phyloP scores from a whole-genome alignment of 2,113 vertebrate species.

The Apus apus region DNA sequence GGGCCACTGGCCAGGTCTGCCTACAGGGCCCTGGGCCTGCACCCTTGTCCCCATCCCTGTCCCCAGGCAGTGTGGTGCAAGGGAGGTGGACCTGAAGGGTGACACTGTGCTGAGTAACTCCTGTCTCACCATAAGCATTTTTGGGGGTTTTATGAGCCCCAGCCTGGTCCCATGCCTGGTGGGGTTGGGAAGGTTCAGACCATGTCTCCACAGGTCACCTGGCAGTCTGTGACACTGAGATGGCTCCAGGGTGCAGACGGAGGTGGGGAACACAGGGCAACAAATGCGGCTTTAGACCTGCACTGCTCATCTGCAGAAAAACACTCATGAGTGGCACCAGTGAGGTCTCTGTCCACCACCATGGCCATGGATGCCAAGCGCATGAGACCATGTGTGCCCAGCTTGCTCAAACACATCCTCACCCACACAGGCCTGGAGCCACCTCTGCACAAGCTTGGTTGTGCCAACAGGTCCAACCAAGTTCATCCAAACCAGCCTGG shows the following conservation, averaged over 20 bases:
- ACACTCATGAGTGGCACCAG: fast-evolving
- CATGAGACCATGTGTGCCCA: fast-evolving
- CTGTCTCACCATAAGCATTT: not conserved
- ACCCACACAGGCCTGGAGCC: fast-evolving
- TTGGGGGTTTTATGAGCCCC: not conserved
- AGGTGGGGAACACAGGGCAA: not conserved
- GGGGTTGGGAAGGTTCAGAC: not conserved
- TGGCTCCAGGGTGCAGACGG: not conserved
- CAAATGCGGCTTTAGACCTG: not conserved
- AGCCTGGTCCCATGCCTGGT: not conserved
- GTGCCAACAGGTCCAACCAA: not conserved
- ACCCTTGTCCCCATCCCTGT: fast-evolving
- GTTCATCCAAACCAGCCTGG: not conserved
- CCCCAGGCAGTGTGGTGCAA: not conserved
- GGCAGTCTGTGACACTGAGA: not conserved
- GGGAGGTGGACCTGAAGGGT: not conserved
- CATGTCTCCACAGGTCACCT: not conserved
- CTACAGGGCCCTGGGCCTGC: not conserved
- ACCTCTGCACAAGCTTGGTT: not conserved
- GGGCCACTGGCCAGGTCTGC: not conserved
- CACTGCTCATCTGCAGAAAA: not conserved
- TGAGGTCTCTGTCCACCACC: not conserved
- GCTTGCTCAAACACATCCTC: not conserved
- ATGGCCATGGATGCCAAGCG: fast-evolving
- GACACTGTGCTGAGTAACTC: not conserved